A percentile compares a stretch with the other conserved stretches of the same genome.
phyloP scores from a whole-genome alignment of 2,113 vertebrate species.

The Hypocryptadius cinnamomeus region DNA sequence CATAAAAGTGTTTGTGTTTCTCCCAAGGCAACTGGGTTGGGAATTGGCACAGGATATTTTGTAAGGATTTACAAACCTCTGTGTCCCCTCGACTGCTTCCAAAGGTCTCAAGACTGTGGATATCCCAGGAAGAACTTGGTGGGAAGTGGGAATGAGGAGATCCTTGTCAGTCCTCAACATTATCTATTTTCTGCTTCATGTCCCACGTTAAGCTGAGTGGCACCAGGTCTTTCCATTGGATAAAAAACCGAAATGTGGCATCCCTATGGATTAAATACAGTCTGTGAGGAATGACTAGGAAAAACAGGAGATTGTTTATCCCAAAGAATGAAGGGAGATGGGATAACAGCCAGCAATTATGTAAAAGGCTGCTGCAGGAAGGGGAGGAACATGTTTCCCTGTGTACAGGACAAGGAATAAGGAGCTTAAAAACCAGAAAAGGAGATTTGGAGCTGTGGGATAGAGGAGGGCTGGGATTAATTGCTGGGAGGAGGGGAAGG shows the following conservation, averaged over 20 bases:
- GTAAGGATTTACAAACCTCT: not conserved
- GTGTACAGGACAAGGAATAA: constrained; percentile 56
- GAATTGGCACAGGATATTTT: not conserved
- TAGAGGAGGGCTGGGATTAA: constrained; percentile 48
- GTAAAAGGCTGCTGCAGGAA: constrained; percentile 24
- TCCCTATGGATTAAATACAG: not conserved
- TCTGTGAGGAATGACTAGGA: not conserved
- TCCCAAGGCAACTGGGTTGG: not conserved
- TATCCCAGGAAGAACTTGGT: not conserved
- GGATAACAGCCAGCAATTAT: constrained; percentile 19
- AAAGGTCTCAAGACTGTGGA: rapidly evolving
- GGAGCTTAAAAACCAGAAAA: constrained; percentile 48
- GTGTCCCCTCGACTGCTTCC: not conserved
- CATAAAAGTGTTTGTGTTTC: not conserved
- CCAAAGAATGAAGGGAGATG: not conserved
- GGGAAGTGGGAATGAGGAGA: not conserved
- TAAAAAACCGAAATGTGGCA: rapidly evolving
- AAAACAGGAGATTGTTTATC: not conserved
- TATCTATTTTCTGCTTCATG: not conserved
- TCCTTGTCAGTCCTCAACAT: not conserved
- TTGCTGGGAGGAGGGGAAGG: not conserved
- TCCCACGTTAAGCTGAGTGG: rapidly evolving
- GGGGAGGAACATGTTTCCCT: constrained; percentile 37
- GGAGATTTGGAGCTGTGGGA: constrained; percentile 56
- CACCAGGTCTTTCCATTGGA: not conserved